Evolutionary conservation across 2,888 invertebrate genomes (phyloP).

Genomic region (Arge pagana): DNA sequence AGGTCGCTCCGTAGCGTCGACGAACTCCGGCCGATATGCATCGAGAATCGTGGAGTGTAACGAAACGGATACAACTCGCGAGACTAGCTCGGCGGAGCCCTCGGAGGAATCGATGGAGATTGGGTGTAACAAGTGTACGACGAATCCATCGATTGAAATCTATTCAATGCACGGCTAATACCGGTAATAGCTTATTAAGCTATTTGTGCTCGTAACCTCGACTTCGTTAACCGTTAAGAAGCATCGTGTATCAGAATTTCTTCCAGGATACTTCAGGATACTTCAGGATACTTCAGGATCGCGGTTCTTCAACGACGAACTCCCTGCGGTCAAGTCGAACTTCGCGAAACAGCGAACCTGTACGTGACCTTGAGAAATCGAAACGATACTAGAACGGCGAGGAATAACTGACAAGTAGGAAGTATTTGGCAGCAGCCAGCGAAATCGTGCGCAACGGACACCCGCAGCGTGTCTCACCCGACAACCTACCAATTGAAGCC

Average conservation of each 20-base stretch:
- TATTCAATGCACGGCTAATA: background rate
- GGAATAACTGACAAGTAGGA: no score
- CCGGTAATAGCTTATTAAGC: no score
- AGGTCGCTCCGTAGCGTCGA: conserved; percentile 6
- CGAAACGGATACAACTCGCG: conserved; percentile 5
- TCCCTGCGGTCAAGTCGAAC: no score
- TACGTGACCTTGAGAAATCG: no score
- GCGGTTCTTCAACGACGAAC: no score
- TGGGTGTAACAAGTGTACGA: conserved; percentile 1
- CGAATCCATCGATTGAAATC: background rate
- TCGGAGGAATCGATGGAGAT: conserved; percentile 6
- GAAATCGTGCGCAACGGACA: background rate
- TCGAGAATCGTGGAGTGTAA: conserved; percentile 11
- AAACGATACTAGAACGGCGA: no score
- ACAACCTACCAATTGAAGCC: conserved; percentile 21
- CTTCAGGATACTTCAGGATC: no score
- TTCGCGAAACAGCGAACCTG: no score
- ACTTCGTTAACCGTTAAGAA: no score
- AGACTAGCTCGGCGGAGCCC: background rate
- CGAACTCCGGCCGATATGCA: conserved; percentile 12
- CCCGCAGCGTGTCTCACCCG: conserved; percentile 5
- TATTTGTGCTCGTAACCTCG: no score
- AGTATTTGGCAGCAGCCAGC: background rate
- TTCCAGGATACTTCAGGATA: no score
- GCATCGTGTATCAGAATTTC: no score